Percentiles rank a stretch among this genome's conserved stretches.
Evolutionary conservation across 1,140 invertebrate species (phyloP).

Genomic region (Hermetia illucens): DNA sequence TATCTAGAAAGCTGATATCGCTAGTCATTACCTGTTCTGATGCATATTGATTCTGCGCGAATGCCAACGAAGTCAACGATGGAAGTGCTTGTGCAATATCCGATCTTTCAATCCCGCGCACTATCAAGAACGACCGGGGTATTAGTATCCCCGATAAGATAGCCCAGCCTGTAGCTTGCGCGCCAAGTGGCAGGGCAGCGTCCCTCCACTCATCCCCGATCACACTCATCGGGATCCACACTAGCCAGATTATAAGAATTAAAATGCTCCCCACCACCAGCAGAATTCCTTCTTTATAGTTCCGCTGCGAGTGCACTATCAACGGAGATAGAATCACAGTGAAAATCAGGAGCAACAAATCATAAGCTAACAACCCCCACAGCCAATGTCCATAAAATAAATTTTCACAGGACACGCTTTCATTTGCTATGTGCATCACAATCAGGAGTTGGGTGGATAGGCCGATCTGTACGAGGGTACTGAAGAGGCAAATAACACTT

Average conservation of each 20-base stretch:
- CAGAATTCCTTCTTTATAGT: constrained; percentile 43
- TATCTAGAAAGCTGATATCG: constrained; percentile 1
- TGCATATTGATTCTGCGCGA: constrained; percentile 30
- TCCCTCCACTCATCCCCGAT: constrained; percentile 37
- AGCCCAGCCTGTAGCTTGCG: constrained; percentile 37
- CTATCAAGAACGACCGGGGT: constrained; percentile 44
- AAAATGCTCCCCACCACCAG: constrained; percentile 24
- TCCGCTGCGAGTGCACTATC: constrained; percentile 42
- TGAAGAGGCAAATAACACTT: constrained; percentile 38
- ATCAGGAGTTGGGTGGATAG: constrained; percentile 33
- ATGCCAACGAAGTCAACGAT: constrained; percentile 29
- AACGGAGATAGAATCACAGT: constrained; percentile 36
- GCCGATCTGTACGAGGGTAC: constrained; percentile 37
- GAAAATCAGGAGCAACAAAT: constrained; percentile 36
- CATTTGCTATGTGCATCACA: constrained; percentile 26
- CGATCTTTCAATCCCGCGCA: constrained; percentile 36
- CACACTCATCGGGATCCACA: constrained; percentile 36
- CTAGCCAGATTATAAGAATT: constrained; percentile 33
- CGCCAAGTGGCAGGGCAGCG: constrained; percentile 39
- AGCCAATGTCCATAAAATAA: constrained; percentile 30
- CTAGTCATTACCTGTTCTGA: constrained; percentile 21
- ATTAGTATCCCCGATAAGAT: constrained; percentile 40
- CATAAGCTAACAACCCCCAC: constrained; percentile 35
- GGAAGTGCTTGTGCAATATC: constrained; percentile 35
- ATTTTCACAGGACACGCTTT: constrained; percentile 28